A percentile compares a stretch with the other conserved stretches of the same genome.
Evolutionary conservation across 2,797 vertebrate species (phyloP).

Genomic region (Salarias fasciatus): DNA sequence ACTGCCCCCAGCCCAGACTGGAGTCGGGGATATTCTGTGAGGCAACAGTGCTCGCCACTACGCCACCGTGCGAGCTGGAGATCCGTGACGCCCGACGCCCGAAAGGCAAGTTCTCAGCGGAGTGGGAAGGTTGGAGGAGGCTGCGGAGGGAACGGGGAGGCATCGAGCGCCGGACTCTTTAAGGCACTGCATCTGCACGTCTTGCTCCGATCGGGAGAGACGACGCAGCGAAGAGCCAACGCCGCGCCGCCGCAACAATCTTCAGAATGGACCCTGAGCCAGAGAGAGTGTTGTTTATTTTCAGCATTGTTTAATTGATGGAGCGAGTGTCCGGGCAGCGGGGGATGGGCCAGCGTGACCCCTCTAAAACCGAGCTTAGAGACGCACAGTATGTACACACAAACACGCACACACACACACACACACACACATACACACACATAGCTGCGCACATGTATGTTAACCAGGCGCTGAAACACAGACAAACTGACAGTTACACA

Average conservation of each 20-base stretch:
- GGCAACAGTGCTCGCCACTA: too few species aligned
- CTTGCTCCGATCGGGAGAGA: conserved; percentile 3
- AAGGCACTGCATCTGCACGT: conserved; percentile 71
- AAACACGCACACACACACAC: conserved; percentile 52
- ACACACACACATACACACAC: too few species aligned
- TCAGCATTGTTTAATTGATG: conserved; percentile 53
- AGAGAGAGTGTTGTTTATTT: conserved; percentile 35
- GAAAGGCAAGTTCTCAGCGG: conserved; percentile 2
- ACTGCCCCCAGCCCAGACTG: too few species aligned
- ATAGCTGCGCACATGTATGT: conserved; percentile 39
- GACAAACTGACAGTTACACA: conserved; percentile 19
- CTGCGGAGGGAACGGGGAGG: conserved; percentile 17
- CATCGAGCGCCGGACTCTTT: conserved; percentile 34
- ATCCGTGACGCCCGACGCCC: not conserved
- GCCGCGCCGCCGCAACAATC: too few species aligned
- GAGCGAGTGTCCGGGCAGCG: conserved; percentile 2
- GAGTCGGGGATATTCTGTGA: too few species aligned
- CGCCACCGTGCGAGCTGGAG: conserved; percentile 13
- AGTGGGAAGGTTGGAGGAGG: conserved; percentile 5
- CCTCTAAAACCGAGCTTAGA: conserved; percentile 55
- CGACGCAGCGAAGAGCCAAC: conserved; percentile 30
- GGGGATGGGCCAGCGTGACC: too few species aligned
- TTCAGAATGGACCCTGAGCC: conserved; percentile 72
- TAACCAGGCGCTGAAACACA: conserved; percentile 44
- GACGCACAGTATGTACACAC: conserved; percentile 65